A percentile compares a stretch with the other conserved stretches of the same genome.
Evolutionary conservation across 2,888 invertebrate genomes (phyloP).

Genomic region (Sphecodes monilicornis): DNA sequence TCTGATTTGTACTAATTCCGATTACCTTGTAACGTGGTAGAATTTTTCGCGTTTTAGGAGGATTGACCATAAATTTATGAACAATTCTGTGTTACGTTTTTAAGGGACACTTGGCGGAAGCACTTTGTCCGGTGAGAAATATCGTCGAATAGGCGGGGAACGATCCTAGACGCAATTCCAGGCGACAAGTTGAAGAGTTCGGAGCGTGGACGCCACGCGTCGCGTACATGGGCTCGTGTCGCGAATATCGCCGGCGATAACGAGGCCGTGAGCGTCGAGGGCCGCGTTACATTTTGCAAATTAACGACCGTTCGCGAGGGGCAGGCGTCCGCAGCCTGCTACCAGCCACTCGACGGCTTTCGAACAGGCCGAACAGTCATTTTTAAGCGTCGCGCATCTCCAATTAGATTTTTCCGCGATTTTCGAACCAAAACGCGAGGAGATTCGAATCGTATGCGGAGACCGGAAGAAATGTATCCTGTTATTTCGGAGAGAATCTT

Average conservation of each 20-base stretch:
- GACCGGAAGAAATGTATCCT: no score
- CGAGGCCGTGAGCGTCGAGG: slow-evolving; percentile 28
- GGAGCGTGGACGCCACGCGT: slow-evolving; percentile 30
- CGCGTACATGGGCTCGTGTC: slow-evolving; percentile 27
- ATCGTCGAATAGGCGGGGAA: background rate
- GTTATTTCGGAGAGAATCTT: no score
- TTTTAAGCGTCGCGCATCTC: background rate
- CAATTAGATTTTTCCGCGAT: background rate
- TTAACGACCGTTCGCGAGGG: slow-evolving; percentile 15
- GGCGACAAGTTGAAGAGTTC: background rate
- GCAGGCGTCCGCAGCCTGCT: background rate
- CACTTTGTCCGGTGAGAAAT: background rate
- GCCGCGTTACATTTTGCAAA: slow-evolving; percentile 21
- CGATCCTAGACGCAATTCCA: background rate
- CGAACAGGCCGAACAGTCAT: background rate
- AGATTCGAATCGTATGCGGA: no score
- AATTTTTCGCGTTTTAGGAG: no score
- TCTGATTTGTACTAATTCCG: background rate
- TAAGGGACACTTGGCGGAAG: background rate
- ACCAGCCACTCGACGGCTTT: slow-evolving; percentile 4
- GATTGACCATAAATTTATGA: no score
- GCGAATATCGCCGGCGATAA: slow-evolving; percentile 46
- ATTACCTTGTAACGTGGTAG: background rate
- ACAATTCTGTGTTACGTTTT: background rate
- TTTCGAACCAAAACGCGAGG: no score